These are phyloP conservation scores for Eilema depressum DNA, from an alignment of 2,888 invertebrate species.

Conservation along the genomic window DNA sequence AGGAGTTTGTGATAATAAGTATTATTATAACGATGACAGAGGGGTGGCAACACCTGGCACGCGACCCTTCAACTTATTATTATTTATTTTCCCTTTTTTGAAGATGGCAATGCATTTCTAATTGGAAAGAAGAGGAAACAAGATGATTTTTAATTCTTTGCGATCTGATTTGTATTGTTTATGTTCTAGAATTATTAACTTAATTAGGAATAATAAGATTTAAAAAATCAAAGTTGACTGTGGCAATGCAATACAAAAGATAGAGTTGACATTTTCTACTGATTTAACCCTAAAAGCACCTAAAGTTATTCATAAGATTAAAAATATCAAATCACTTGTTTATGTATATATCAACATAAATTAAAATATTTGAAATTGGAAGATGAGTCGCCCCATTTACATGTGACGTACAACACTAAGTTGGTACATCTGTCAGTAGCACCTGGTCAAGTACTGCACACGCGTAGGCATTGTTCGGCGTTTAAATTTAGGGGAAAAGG, in stretches of 20 bases:
- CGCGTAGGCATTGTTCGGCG: slow-evolving; percentile 23
- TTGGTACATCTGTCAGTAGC: slow-evolving; percentile 49
- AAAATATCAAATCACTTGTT: slow-evolving; percentile 13
- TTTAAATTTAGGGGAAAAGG: slow-evolving; percentile 24
- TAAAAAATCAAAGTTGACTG: neutral
- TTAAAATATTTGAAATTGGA: slow-evolving; percentile 26
- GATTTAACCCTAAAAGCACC: neutral
- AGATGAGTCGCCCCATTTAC: slow-evolving; percentile 42
- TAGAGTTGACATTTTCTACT: neutral
- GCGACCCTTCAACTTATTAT: slow-evolving; percentile 54
- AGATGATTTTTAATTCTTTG: slow-evolving; percentile 38
- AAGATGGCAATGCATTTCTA: slow-evolving; percentile 48
- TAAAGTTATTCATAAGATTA: neutral
- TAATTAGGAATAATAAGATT: neutral
- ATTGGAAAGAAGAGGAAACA: slow-evolving; percentile 46
- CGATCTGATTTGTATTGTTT: slow-evolving; percentile 14
- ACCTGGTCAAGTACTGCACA: slow-evolving; percentile 48
- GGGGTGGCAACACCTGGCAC: slow-evolving; percentile 74
- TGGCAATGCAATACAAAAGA: neutral
- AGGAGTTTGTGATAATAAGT: slow-evolving; percentile 85
- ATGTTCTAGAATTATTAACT: slow-evolving; percentile 6
- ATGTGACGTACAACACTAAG: slow-evolving; percentile 31
- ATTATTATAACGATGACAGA: slow-evolving; percentile 78
- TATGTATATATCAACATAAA: slow-evolving; percentile 11
- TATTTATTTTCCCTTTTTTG: slow-evolving; percentile 44